Evolutionary conservation across 1,140 invertebrate species (phyloP).

Genomic region (Sarcophaga bullata): DNA sequence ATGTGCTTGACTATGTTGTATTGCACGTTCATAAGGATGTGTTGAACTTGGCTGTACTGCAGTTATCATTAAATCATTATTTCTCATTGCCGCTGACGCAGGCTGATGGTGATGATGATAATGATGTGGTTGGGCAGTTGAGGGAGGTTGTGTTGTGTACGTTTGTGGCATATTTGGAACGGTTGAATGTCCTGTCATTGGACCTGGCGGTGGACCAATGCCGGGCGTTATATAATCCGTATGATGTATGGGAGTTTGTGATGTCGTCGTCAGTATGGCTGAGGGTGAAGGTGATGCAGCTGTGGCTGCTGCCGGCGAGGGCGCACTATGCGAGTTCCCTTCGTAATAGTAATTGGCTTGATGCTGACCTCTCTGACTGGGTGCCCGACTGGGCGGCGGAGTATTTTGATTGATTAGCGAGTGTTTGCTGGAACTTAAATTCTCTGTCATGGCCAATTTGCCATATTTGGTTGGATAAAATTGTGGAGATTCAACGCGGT

Average conservation of each 20-base stretch:
- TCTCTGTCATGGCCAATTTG: slow-evolving; percentile 48
- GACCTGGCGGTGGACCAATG: not conserved
- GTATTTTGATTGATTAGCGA: slow-evolving; percentile 43
- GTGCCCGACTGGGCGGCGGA: slow-evolving; percentile 38
- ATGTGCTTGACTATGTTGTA: not conserved
- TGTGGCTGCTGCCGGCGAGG: slow-evolving; percentile 54
- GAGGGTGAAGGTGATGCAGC: slow-evolving; percentile 56
- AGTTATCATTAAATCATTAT: slow-evolving; percentile 1
- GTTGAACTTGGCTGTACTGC: not conserved
- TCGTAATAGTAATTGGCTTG: slow-evolving; percentile 42
- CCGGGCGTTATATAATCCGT: slow-evolving; percentile 2
- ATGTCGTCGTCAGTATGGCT: slow-evolving; percentile 13
- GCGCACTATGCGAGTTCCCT: slow-evolving; percentile 49
- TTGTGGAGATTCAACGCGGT: slow-evolving; percentile 47
- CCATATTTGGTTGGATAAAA: slow-evolving; percentile 57
- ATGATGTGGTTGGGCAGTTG: not conserved
- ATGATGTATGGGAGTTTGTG: slow-evolving; percentile 44
- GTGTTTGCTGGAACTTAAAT: slow-evolving; percentile 11
- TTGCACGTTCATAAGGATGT: slow-evolving; percentile 2
- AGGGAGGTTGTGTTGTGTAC: not conserved
- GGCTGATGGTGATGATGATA: not conserved
- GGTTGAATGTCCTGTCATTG: not conserved
- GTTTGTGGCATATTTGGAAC: slow-evolving; percentile 14
- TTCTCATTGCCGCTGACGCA: not conserved
- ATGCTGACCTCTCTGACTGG: not conserved